Base-by-base conservation (phyloP, 2,113 vertebrate genomes). In the Aptenodytes forsteri region DNA sequence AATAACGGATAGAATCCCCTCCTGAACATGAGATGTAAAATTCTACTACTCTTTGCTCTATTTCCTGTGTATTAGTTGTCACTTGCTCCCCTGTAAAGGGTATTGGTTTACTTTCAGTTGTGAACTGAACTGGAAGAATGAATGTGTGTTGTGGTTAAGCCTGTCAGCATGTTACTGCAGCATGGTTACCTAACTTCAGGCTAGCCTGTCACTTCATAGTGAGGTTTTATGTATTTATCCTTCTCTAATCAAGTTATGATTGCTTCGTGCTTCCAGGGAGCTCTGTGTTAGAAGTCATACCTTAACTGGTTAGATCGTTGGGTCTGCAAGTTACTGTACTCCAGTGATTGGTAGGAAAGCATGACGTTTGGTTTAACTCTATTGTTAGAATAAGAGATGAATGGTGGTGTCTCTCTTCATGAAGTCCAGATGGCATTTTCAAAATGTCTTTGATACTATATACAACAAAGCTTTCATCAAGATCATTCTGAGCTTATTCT, bases 71-170 rank as follows among this genome's bases (percentile, higher is more conserved):
- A 4, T 49, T 71, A 88, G 38, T 69, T 89, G 83, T 79, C 36
- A 17, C 38, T 89, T 77, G 62, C 30, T 71, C 8, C n/a, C 21
- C 38, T 47, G 55, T 65, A 18, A 61, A 75, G 73, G 80, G 21
- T 77, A 42, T 47, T 62, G 90, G 82, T 96, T 93, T 84, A 64
- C 73, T 93, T 91, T 73, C 93, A 42, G 55, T 95, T 96, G 50
- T 71, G 87, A 87, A 30, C 75, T 79, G 56, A 85, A 78, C 56
- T 89, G 77, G 62, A 94, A 84, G 81, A 88, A 84, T 88, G 87
- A 89, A 27, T 49, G 69, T 66, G 30, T 90, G 67, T 50, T 95
- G 90, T 65, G 86, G 46, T 87, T 88, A 71, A 87, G 70, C 38
- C 65, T 84, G 86, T 90, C 90, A 64, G 72, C 5, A 0, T 55